phyloP scores from a whole-genome alignment of 2,113 vertebrate species.

The Electrona antarctica region DNA sequence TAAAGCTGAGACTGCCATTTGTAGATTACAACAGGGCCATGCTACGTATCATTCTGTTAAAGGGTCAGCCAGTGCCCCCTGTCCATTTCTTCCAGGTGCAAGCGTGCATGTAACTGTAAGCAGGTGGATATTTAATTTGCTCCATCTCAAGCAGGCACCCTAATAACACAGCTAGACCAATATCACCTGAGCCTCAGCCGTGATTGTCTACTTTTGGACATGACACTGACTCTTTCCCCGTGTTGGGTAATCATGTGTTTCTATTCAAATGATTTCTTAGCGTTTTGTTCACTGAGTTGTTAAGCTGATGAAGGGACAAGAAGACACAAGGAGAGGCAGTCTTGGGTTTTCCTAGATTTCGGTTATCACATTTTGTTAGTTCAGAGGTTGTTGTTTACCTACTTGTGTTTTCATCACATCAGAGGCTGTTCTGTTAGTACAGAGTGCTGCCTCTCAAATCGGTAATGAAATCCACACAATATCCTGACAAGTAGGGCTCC shows the following conservation, averaged over 20 bases:
- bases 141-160: conserved; percentile 10
- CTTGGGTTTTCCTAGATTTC: background rate
- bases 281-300: conserved; percentile 1
- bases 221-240: background rate
- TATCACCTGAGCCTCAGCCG: background rate
- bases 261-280: conserved; percentile 24
- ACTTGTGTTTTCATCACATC: too few species aligned
- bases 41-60: conserved; percentile 30
- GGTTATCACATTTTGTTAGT: too few species aligned
- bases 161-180: background rate
- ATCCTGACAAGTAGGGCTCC: too few species aligned
- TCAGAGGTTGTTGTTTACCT: too few species aligned
- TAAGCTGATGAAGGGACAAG: background rate
- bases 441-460: too few species aligned
- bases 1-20: conserved; percentile 34
- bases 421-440: too few species aligned
- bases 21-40: conserved; percentile 31
- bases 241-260: conserved; percentile 17
- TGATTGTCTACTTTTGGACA: conserved; percentile 1
- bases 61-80: conserved; percentile 39
- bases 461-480: too few species aligned
- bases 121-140: background rate
- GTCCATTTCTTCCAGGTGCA: conserved; percentile 20
- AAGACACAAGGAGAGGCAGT: conserved; percentile 9
- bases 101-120: conserved; percentile 29